These are phyloP conservation scores for Gymnocypris eckloni DNA, from an alignment of 2,797 vertebrate genomes.

Conservation along the genomic window DNA sequence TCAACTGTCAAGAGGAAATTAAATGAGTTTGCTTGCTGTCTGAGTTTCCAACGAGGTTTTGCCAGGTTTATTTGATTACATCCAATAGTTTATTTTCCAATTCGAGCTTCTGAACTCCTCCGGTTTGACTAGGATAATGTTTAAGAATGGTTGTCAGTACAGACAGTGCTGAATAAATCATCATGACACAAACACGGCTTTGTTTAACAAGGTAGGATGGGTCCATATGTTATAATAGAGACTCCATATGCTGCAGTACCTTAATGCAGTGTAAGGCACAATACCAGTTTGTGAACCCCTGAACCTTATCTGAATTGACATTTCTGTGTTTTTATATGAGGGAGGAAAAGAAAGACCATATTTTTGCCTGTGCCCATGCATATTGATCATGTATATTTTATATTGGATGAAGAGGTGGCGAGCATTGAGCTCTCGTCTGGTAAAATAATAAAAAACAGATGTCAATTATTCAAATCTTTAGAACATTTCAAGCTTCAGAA, in stretches of 20 bases:
- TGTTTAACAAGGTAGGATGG: constrained; percentile 18
- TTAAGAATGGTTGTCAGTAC: constrained; percentile 17
- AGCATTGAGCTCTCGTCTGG: not conserved
- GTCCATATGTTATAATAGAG: constrained; percentile 9
- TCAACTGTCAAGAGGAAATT: constrained; percentile 16
- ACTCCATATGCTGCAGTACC: constrained; percentile 9
- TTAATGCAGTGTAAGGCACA: not conserved
- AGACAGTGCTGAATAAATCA: constrained; percentile 25
- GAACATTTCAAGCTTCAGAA: not conserved
- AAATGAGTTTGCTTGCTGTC: constrained; percentile 19
- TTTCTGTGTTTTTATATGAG: constrained; percentile 2
- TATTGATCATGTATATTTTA: not conserved
- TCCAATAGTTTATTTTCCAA: not conserved
- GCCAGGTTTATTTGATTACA: constrained; percentile 23
- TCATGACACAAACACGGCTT: not conserved
- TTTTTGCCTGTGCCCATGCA: not conserved
- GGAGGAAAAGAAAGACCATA: not conserved
- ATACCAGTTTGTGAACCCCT: not conserved
- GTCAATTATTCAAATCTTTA: not conserved
- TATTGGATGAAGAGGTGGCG: not conserved
- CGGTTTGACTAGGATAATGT: constrained; percentile 8
- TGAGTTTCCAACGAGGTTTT: constrained; percentile 1
- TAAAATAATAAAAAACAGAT: not conserved
- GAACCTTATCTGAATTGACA: not conserved
- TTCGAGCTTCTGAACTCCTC: not conserved